Evolutionary conservation across 2,797 vertebrate genomes (phyloP).

Genomic region (Esox lucius): DNA sequence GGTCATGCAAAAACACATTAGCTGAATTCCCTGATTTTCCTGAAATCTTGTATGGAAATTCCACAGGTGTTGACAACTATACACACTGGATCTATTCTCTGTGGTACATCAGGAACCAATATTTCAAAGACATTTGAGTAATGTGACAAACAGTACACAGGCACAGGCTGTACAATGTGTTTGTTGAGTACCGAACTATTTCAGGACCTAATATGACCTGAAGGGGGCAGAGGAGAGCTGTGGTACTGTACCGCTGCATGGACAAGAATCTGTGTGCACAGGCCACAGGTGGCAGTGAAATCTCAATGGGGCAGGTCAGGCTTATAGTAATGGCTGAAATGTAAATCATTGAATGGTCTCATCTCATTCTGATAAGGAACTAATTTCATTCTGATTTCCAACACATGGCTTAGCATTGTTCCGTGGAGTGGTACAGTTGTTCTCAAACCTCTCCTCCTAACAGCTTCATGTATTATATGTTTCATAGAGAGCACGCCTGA

Average conservation of each 20-base stretch:
- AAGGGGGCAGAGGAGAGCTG: conserved; percentile 11
- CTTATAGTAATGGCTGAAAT: too few species aligned
- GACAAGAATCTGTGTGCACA: neutral
- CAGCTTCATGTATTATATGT: too few species aligned
- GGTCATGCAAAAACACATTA: neutral
- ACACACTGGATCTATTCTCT: neutral
- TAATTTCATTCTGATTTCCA: neutral
- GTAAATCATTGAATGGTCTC: too few species aligned
- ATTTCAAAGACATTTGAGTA: neutral
- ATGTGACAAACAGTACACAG: neutral
- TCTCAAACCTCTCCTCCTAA: too few species aligned
- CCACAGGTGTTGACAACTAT: neutral
- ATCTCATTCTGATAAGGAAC: neutral
- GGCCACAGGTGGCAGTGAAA: neutral
- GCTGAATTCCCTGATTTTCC: neutral
- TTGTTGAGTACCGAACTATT: neutral
- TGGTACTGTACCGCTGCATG: neutral
- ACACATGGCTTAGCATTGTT: neutral
- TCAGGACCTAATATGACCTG: conserved; percentile 1
- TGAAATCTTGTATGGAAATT: neutral
- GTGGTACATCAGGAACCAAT: neutral
- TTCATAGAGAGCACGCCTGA: too few species aligned
- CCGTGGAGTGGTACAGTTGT: neutral
- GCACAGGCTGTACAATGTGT: too few species aligned
- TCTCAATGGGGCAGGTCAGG: too few species aligned